Conservation (phyloP, 2,888 invertebrate species). For the Hemaris fuciformis region DNA sequence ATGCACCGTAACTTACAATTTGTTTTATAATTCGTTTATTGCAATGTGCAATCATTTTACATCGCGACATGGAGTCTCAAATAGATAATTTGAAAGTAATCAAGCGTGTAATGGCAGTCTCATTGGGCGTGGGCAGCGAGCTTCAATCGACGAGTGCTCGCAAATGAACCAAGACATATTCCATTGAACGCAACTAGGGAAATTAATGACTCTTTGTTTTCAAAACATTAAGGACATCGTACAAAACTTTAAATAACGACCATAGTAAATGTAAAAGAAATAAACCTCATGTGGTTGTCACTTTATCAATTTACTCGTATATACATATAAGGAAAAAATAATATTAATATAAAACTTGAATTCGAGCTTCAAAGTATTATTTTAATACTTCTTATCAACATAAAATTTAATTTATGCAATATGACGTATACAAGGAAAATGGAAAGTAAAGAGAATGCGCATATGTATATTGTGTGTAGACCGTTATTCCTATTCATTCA, state of each 20-base stretch:
- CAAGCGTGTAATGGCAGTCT: slow-evolving; percentile 64
- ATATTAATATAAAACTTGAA: not conserved
- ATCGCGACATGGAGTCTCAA: slow-evolving; percentile 42
- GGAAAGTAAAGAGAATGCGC: too few relatives aligned
- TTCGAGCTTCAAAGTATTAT: too few relatives aligned
- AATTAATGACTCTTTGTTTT: slow-evolving; percentile 42
- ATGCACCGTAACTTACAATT: not conserved
- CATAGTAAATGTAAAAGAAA: too few relatives aligned
- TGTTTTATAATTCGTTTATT: not conserved
- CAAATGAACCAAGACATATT: slow-evolving; percentile 47
- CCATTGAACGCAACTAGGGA: slow-evolving; percentile 5
- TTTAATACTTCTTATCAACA: too few relatives aligned
- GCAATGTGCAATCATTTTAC: slow-evolving; percentile 28
- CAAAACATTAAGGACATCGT: slow-evolving; percentile 15
- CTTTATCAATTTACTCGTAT: too few relatives aligned
- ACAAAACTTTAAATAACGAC: not conserved
- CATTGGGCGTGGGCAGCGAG: slow-evolving; percentile 56
- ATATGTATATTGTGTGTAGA: not conserved
- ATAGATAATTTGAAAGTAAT: slow-evolving; percentile 67
- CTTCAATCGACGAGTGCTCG: slow-evolving; percentile 33
- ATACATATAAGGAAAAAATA: too few relatives aligned
- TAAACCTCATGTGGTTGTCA: not conserved
- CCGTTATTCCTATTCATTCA: not conserved
- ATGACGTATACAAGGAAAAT: too few relatives aligned
- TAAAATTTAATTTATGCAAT: too few relatives aligned